A percentile compares a stretch with the other conserved stretches of the same genome.
Evolutionary conservation across 2,113 vertebrate genomes (phyloP).

Genomic region (Zosterops pallidus): DNA sequence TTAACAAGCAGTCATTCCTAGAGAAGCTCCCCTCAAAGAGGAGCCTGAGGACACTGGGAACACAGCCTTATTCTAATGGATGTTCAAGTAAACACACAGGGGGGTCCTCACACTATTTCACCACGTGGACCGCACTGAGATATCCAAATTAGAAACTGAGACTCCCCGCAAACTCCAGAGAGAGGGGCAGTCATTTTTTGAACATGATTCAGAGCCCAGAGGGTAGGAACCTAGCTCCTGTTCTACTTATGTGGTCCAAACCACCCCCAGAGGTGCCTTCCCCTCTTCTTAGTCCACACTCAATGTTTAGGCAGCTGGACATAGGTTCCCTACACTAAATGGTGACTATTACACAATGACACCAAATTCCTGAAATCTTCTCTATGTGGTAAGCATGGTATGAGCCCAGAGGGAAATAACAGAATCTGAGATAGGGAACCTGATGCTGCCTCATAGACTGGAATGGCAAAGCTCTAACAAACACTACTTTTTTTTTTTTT

Average conservation of each 20-base stretch:
- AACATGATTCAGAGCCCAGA: conserved; percentile 50
- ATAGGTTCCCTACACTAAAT: background rate
- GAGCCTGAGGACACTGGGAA: background rate
- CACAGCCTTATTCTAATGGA: background rate
- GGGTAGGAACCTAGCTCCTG: conserved; percentile 47
- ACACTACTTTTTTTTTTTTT: background rate
- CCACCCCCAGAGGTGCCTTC: conserved; percentile 27
- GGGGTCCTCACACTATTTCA: conserved; percentile 36
- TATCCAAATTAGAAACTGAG: conserved; percentile 22
- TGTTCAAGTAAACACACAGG: background rate
- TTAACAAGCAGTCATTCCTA: background rate
- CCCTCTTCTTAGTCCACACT: background rate
- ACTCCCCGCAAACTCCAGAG: conserved; percentile 9
- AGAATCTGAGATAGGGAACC: background rate
- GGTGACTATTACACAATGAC: conserved; percentile 3
- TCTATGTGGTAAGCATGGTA: background rate
- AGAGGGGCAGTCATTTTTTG: background rate
- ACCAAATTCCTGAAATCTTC: background rate
- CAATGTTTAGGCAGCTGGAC: background rate
- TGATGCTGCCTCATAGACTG: background rate
- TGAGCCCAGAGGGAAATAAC: background rate
- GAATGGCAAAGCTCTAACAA: background rate
- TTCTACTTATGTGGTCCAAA: conserved; percentile 61
- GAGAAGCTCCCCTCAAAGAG: background rate
- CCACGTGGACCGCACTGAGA: background rate